A percentile compares a stretch with the other conserved stretches of the same genome.
Evolutionary conservation across 2,888 invertebrate species (phyloP).

Genomic region (Xestoiulus laeticollis): DNA sequence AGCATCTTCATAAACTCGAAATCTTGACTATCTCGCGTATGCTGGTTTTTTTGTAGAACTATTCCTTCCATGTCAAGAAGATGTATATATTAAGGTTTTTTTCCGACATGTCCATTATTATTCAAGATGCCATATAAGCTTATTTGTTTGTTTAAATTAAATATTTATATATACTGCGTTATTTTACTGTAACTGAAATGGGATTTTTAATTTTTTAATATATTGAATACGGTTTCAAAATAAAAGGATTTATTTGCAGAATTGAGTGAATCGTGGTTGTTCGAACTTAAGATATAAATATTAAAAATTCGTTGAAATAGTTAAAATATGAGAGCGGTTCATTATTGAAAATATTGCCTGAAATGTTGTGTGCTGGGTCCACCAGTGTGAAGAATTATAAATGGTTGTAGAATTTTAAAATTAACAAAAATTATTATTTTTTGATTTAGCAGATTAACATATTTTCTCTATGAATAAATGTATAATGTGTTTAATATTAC

Average conservation of each 20-base stretch:
- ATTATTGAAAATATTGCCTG: no score
- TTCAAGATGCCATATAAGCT: not conserved
- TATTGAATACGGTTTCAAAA: not conserved
- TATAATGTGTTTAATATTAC: no score
- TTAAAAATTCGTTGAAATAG: no score
- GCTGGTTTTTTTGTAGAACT: not conserved
- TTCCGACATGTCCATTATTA: not conserved
- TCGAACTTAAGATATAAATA: no score
- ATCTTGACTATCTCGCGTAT: not conserved
- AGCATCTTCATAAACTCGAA: not conserved
- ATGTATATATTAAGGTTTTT: not conserved
- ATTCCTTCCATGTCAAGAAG: not conserved
- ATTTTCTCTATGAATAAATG: no score
- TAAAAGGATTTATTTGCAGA: not conserved
- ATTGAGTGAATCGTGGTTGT: no score
- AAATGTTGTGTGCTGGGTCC: no score
- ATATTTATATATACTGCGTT: not conserved
- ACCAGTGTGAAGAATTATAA: no score
- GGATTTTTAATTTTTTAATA: conserved; percentile 37
- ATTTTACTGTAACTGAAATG: not conserved
- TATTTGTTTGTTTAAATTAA: conserved; percentile 6
- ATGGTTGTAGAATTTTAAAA: no score
- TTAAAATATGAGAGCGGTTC: no score
- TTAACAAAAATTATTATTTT: no score
- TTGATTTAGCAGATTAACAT: no score